These are phyloP conservation scores for Graphium colonna DNA, from an alignment of 2,888 invertebrate genomes.

Conservation along the genomic window DNA sequence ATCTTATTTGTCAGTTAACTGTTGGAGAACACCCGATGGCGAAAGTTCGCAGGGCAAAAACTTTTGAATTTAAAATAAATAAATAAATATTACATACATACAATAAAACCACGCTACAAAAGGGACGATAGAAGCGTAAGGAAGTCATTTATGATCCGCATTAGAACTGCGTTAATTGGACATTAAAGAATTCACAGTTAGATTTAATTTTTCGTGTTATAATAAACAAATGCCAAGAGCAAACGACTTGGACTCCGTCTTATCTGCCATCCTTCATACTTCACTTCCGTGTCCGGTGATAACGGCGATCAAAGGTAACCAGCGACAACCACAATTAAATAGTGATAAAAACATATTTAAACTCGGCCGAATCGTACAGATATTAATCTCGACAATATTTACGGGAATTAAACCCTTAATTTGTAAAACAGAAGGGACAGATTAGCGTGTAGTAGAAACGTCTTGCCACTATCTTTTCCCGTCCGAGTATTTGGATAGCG, in stretches of 20 bases:
- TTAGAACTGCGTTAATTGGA: too few relatives aligned
- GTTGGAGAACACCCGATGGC: too few relatives aligned
- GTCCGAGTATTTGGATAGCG: constrained; percentile 8
- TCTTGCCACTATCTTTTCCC: not conserved
- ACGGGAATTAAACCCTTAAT: not conserved
- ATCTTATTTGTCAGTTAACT: too few relatives aligned
- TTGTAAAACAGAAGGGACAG: not conserved
- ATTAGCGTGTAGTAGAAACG: not conserved
- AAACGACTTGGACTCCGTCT: not conserved
- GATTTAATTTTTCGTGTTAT: too few relatives aligned
- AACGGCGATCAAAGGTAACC: constrained; percentile 18
- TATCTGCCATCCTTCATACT: constrained; percentile 6
- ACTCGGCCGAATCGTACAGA: not conserved
- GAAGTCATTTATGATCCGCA: too few relatives aligned
- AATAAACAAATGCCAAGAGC: too few relatives aligned
- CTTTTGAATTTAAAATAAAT: too few relatives aligned
- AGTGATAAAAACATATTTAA: constrained; percentile 18
- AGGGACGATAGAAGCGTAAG: too few relatives aligned
- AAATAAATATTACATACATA: too few relatives aligned
- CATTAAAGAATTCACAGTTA: too few relatives aligned
- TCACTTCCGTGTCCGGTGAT: constrained; percentile 13
- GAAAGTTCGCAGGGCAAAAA: too few relatives aligned
- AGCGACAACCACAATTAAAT: not conserved
- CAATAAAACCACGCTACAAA: too few relatives aligned
- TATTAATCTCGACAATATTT: constrained; percentile 5